Evolutionary conservation across 1,140 invertebrate genomes (phyloP), one percentile per base, ranked within the genome.

Genomic region (Aphaenogaster ashmeadi): DNA sequence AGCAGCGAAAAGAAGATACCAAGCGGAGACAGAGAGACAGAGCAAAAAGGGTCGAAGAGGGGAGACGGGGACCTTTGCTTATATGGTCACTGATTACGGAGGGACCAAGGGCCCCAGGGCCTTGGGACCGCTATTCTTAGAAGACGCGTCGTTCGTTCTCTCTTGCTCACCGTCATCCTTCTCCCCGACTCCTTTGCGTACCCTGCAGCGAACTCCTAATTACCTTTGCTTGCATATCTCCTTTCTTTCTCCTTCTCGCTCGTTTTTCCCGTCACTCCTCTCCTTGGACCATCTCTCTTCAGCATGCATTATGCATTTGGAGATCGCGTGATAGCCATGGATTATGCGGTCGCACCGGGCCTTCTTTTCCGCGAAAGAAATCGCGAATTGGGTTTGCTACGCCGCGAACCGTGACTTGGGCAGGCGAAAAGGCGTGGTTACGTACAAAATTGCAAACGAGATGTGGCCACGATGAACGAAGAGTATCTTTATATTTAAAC

Each of bases 261-360:
- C 85, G 83, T 71, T 64, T 11, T 56, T 80, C 85, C 56, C 60
- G 54, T 85, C 52, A 58, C 62, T 50, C 77, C 21, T 36, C 75
- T 47, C 62, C 67, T 50, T 52, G 33, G n/a, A 15, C 60, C 52
- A 64, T 58, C 62, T 71, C 54, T 75, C 54, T 83, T 50, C 85
- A 56, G 79, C 88, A 93, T 93, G 91, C 90, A 93, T 93, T 92
- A 93, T 93, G 91, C 92, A 93, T 93, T 92, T 87, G 86, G 88
- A 92, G 93, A 93, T 93, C 91, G 93, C 93, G 92, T 93, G 93
- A 93, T 93, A 93, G 79, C 62, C 44, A 74, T 64, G 90, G 93
- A 93, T 93, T 93, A 93, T 93, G 87, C 91, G 69, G 86, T 87
- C 87, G 85, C 79, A 47, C 50, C 71, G 89, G 87, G 79, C 44